Evolutionary conservation across 2,797 vertebrate species (phyloP), one percentile per base, ranked within the genome.

Genomic region (Danio kyathit): DNA sequence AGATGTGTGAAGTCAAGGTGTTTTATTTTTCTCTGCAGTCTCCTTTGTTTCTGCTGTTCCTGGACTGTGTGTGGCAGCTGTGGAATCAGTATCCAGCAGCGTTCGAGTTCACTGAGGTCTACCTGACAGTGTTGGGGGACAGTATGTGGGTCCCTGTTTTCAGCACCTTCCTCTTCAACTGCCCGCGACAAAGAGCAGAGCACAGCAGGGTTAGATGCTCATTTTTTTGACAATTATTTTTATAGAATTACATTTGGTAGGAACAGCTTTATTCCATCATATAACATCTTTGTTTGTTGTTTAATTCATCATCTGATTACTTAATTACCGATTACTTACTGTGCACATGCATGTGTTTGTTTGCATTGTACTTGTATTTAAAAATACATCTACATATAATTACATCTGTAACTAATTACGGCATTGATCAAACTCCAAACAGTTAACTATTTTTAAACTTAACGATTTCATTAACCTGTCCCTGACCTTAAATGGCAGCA

Each of bases 51-150:
- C 81, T 96, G 89, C 93, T 99, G 66, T 99, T 99, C 90, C 90
- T 99, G 89, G 97, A 99, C 90, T 97, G 97, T 16, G 95, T 96
- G 11, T 99, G 98, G 98, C 98, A 99, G 91, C 94, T 99, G 79
- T 92, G 97, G 44, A 95, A 96, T 17, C 97, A 99, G 59, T 96
- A 97, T 86, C 97, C 97, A 5, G 93, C 96, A 9, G 97, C 97
- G 10, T 99, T 99, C 0, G 96, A 99, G 91, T 99, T 99, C 87
- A 97, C 97, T 0, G 98, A 99, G 83, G 85, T 94, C 21, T 99
- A 99, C 88, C 87, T 99, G 89, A 95, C 94, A 0, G 90, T 99
- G 29, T 84, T 99, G 86, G 90, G 94, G 1, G 98, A 99, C 89
- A 99, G 97, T 57, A 94, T 97, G 82, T 95, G 95, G 87, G 91